Percentiles rank a stretch among this genome's conserved stretches.
phyloP scores from a whole-genome alignment of 2,888 invertebrate species.

The Erpobdella octoculata region DNA sequence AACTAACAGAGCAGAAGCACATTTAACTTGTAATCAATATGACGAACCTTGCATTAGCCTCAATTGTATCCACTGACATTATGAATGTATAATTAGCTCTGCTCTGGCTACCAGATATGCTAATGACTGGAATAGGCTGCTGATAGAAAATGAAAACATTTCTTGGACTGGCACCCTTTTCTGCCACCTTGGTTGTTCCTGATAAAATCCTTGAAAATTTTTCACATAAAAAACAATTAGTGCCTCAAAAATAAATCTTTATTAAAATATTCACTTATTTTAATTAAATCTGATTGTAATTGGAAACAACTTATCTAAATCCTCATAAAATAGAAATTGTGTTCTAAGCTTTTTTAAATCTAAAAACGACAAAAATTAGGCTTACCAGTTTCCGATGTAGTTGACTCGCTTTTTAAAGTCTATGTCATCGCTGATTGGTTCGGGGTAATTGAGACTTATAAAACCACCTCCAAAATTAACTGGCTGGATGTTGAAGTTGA shows the following conservation, averaged over 20 bases:
- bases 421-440: constrained; percentile 22
- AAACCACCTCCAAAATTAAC: constrained; percentile 28
- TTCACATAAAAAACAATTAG: neutral
- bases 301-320: too few relatives aligned
- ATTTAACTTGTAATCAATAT: neutral
- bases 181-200: constrained; percentile 32
- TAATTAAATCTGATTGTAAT: neutral
- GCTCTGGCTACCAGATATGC: constrained; percentile 22
- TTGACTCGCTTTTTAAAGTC: constrained; percentile 10
- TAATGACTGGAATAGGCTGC: constrained; percentile 30
- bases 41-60: constrained; percentile 32
- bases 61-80: constrained; percentile 35
- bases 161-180: constrained; percentile 22
- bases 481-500: constrained; percentile 30
- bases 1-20: too few relatives aligned
- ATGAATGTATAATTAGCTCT: constrained; percentile 34
- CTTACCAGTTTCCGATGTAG: constrained; percentile 29
- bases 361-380: neutral
- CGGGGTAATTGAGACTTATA: constrained; percentile 21
- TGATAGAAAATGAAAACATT: constrained; percentile 34
- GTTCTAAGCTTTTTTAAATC: neutral
- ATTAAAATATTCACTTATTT: neutral
- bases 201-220: constrained; percentile 29
- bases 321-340: neutral
- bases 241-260: neutral